Conservation (phyloP, 1,140 invertebrate species). For the Anastrepha obliqua region DNA sequence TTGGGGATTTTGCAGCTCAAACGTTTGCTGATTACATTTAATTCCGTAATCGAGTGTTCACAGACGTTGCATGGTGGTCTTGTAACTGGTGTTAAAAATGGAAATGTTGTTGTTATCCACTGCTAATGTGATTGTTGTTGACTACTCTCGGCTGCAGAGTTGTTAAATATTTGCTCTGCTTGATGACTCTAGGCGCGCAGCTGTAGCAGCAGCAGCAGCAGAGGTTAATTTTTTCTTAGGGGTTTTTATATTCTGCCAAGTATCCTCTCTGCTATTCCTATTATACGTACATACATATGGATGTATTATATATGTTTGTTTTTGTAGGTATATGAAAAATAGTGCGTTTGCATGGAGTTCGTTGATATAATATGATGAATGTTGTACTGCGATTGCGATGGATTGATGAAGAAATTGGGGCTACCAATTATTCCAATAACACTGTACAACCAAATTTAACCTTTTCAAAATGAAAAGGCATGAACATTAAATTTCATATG, state of each 20-base stretch:
- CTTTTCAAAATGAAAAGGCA: no score
- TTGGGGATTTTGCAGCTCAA: slow-evolving; percentile 67
- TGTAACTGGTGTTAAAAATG: slow-evolving; percentile 19
- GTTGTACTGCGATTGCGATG: background rate
- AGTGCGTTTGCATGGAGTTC: background rate
- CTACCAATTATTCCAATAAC: background rate
- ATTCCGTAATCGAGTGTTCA: slow-evolving; percentile 67
- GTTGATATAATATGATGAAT: background rate
- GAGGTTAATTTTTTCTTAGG: slow-evolving; percentile 38
- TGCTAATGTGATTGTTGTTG: background rate
- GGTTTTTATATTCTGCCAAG: background rate
- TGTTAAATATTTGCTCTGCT: slow-evolving; percentile 33
- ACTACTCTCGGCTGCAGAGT: background rate
- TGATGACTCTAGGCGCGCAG: slow-evolving; percentile 22
- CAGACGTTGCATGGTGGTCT: slow-evolving; percentile 17
- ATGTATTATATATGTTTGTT: background rate
- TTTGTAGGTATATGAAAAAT: background rate
- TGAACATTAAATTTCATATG: no score
- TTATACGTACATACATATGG: background rate
- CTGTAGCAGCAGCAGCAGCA: background rate
- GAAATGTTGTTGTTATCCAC: slow-evolving; percentile 16
- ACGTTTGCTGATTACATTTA: slow-evolving; percentile 72
- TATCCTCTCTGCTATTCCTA: background rate
- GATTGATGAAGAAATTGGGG: background rate
- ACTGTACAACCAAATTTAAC: no score